Conservation (phyloP, 2,888 invertebrate species). For the Phaonia tiefii region DNA sequence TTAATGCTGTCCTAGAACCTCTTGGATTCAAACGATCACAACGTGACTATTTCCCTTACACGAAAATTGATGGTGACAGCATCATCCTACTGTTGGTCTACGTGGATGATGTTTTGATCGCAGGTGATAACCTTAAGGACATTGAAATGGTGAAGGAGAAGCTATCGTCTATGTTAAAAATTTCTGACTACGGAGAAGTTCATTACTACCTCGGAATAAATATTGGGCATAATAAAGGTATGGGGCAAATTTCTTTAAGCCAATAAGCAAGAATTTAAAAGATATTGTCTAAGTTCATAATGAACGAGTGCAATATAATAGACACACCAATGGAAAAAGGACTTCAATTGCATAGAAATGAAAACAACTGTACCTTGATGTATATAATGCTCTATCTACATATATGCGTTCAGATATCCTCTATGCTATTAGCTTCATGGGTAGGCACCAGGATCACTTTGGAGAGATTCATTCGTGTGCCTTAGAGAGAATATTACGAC, state of each 20-base stretch:
- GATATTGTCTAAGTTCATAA: conserved; percentile 38
- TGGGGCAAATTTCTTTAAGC: no score
- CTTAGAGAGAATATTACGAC: not conserved
- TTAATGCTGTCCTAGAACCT: not conserved
- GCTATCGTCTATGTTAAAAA: not conserved
- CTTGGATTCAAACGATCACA: not conserved
- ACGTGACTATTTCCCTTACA: no score
- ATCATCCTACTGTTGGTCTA: not conserved
- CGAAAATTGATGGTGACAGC: no score
- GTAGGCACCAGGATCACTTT: conserved; percentile 63
- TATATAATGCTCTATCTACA: conserved; percentile 65
- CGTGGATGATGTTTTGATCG: not conserved
- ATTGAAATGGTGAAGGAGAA: not conserved
- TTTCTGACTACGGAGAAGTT: not conserved
- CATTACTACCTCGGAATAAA: not conserved
- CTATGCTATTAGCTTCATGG: conserved; percentile 62
- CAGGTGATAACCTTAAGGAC: not conserved
- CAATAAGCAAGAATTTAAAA: not conserved
- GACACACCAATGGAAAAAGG: conserved; percentile 20
- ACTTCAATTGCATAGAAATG: not conserved
- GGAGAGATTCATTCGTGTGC: conserved; percentile 61
- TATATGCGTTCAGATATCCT: conserved; percentile 66
- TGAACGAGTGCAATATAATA: conserved; percentile 33
- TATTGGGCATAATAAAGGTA: not conserved
- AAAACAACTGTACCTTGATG: conserved; percentile 55